Percentiles rank a stretch among this genome's conserved stretches.
phyloP scores from a whole-genome alignment of 1,140 invertebrate genomes.

The Trichonephila clavipes region DNA sequence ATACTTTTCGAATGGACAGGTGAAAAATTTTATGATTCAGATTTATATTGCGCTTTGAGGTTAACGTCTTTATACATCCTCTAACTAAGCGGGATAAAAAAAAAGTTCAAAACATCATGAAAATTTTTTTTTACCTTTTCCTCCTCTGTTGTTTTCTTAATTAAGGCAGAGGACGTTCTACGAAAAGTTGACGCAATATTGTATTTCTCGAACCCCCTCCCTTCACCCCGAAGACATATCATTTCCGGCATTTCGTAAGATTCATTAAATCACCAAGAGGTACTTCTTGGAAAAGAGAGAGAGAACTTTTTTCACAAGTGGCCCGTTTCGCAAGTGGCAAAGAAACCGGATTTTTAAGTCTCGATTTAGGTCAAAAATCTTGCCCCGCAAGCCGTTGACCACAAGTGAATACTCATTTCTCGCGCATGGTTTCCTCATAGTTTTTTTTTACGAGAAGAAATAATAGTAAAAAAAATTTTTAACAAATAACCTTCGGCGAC shows the following conservation, averaged over 20 bases:
- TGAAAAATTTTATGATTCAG: too few species aligned
- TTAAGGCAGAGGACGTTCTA: background rate
- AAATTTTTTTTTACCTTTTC: background rate
- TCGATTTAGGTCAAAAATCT: constrained; percentile 48
- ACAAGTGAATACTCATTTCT: constrained; percentile 23
- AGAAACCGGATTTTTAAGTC: constrained; percentile 19
- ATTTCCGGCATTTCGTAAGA: constrained; percentile 37
- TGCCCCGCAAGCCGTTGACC: constrained; percentile 31
- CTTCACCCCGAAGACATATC: constrained; percentile 7
- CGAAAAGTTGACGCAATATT: background rate
- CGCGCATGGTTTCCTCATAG: background rate
- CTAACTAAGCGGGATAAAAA: too few species aligned
- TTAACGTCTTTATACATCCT: too few species aligned
- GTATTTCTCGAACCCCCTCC: background rate
- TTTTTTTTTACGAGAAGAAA: background rate
- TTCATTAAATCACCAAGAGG: constrained; percentile 28
- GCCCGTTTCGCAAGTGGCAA: constrained; percentile 32
- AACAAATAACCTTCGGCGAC: background rate
- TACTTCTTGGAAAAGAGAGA: background rate
- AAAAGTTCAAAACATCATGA: too few species aligned
- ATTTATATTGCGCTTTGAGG: too few species aligned
- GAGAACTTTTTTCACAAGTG: background rate
- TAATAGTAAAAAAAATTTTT: background rate
- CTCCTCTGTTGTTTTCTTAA: constrained; percentile 8
- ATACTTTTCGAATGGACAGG: too few species aligned